Base-by-base conservation (phyloP, 2,888 invertebrate genomes). In the Dolomedes plantarius region DNA sequence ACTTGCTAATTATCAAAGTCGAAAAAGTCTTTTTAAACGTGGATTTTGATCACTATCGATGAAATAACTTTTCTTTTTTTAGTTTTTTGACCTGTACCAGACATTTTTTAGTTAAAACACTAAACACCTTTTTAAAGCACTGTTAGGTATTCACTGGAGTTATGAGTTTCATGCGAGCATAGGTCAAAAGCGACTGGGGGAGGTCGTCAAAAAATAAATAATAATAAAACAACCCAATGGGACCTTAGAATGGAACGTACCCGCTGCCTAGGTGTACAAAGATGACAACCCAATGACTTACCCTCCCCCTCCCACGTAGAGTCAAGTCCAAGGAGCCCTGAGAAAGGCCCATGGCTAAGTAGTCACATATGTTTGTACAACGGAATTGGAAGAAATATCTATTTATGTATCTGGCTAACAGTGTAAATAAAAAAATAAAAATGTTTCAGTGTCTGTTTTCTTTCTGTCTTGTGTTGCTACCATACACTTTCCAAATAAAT, bases 391-490 rank as follows among this genome's bases (percentile, higher is more conserved):
- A 72, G 76, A 83, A 83, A 83, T 76, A 83, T 83, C 79, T 79
- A 83, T 83, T 83, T 83, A 83, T 83, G 82, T 83, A 83, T 83
- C 76, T 83, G 82, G 82, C 82, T 65, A 64, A 76, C 67, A 83
- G 82, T 83, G 82, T 83, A 83, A 83, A 83, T 83, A 83, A 83
- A 83, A 80, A 71, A 29, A 32, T 39, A 39, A 69, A 67, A 75
- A 71, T 71, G 78, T 78, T 71, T 65, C 29, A 29, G 13, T 29
- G 64, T 65, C 64, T 65, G 64, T 65, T 36, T 5, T 11, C 7
- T 36, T 11, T 36, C 36, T 36, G 36, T n/a, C n/a, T n/a, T n/a
- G n/a, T n/a, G n/a, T n/a, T n/a, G n/a, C n/a, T n/a, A n/a, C n/a
- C n/a, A n/a, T n/a, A n/a, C n/a, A n/a, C n/a, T n/a, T n/a, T n/a